A percentile compares a stretch with the other conserved stretches of the same genome.
Conservation (phyloP, 2,888 invertebrate species). For the Drosophila formosana region DNA sequence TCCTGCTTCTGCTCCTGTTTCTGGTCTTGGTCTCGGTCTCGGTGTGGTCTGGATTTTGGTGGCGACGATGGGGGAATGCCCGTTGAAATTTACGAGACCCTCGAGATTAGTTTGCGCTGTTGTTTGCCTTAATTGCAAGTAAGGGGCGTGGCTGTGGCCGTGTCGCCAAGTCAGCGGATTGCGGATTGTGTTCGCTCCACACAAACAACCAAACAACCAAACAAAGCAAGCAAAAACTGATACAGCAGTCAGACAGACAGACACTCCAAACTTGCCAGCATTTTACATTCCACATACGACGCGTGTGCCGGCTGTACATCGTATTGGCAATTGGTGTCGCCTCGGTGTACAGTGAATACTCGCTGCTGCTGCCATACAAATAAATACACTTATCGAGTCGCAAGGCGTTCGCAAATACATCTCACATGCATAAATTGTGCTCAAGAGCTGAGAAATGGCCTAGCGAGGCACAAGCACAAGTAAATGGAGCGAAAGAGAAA, state of each 20-base stretch:
- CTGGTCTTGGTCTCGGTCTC: constrained; percentile 10
- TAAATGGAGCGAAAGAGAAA: not conserved
- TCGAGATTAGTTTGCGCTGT: constrained; percentile 75
- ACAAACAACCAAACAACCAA: constrained; percentile 9
- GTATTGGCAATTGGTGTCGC: constrained; percentile 59
- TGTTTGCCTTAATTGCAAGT: constrained; percentile 77
- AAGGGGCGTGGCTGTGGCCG: constrained; percentile 65
- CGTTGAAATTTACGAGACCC: constrained; percentile 76
- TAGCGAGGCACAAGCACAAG: not conserved
- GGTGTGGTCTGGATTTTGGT: constrained; percentile 6
- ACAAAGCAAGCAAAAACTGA: constrained; percentile 7
- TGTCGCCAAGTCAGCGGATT: constrained; percentile 74
- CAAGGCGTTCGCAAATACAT: constrained; percentile 67
- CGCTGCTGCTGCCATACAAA: constrained; percentile 45
- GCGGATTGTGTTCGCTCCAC: constrained; percentile 30
- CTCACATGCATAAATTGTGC: constrained; percentile 70
- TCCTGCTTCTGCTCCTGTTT: not conserved
- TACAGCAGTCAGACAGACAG: constrained; percentile 22
- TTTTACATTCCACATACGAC: constrained; percentile 45
- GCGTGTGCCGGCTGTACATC: constrained; percentile 26
- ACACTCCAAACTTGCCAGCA: constrained; percentile 9
- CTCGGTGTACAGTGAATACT: constrained; percentile 61
- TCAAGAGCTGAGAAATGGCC: constrained; percentile 19
- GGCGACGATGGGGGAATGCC: constrained; percentile 59
- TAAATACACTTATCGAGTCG: constrained; percentile 76